phyloP scores from a whole-genome alignment of 2,888 invertebrate species.

The Caenorhabditis sp. region DNA sequence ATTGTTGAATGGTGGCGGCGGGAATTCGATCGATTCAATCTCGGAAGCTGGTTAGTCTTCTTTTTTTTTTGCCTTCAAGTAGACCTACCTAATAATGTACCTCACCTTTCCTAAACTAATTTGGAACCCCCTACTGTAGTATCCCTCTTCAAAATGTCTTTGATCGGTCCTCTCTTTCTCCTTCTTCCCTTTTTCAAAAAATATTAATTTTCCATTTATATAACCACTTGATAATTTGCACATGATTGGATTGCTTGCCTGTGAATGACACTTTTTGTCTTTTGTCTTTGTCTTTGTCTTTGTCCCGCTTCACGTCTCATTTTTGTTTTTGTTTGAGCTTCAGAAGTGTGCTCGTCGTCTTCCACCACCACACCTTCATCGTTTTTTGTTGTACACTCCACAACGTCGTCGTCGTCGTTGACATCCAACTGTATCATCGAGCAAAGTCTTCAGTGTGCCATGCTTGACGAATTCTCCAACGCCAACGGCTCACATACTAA shows the following conservation, averaged over 20 bases:
- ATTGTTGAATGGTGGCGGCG: conserved; percentile 12
- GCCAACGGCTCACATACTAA: conserved; percentile 8
- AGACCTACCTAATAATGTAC: too few relatives aligned
- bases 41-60: conserved; percentile 62
- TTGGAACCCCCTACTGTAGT: conserved; percentile 27
- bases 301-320: conserved; percentile 10
- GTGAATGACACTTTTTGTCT: conserved; percentile 32
- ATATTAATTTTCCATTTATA: neutral
- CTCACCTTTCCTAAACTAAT: neutral
- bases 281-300: conserved; percentile 8
- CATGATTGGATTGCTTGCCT: conserved; percentile 20
- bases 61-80: too few relatives aligned
- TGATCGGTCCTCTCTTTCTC: conserved; percentile 1
- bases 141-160: too few relatives aligned
- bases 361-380: too few relatives aligned
- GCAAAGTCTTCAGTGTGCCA: conserved; percentile 39
- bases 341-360: neutral
- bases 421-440: conserved; percentile 23
- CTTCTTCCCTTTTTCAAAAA: neutral
- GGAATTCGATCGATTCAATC: conserved; percentile 56
- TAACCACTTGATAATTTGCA: neutral
- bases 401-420: neutral
- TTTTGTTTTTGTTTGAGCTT: conserved; percentile 14
- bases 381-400: neutral
- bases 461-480: conserved; percentile 21